Evolutionary conservation across 2,797 vertebrate species (phyloP).

Genomic region (Kryptopterus vitreolus): DNA sequence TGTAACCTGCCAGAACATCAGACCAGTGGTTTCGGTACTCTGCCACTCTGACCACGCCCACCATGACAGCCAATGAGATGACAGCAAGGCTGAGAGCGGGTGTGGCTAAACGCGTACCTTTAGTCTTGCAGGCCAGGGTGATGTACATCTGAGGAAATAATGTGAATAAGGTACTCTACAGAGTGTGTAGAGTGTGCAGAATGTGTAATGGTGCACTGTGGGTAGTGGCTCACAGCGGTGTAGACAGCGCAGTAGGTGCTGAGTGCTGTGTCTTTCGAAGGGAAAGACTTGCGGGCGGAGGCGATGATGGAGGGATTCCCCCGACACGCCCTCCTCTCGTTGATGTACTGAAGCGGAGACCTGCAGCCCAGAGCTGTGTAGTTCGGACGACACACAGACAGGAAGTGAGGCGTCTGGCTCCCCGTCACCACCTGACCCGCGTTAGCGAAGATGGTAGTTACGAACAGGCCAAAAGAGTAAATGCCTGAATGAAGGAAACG

Average conservation of each 20-base stretch:
- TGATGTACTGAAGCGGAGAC: conserved; percentile 82
- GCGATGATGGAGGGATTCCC: conserved; percentile 83
- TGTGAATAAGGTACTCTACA: no score
- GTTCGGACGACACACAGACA: conserved; percentile 88
- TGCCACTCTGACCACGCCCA: conserved; percentile 85
- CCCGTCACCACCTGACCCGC: conserved; percentile 93
- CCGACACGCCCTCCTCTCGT: conserved; percentile 76
- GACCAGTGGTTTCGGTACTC: conserved; percentile 93
- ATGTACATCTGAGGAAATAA: conserved; percentile 82
- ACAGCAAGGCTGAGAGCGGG: conserved; percentile 84
- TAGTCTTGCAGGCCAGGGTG: conserved; percentile 83
- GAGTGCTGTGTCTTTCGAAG: conserved; percentile 88
- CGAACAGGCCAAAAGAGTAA: conserved; percentile 90
- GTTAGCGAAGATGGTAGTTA: conserved; percentile 91
- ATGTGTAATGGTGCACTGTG: conserved; percentile 1
- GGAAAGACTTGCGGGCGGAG: conserved; percentile 87
- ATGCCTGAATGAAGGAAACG: conserved; percentile 71
- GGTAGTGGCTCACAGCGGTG: conserved; percentile 75
- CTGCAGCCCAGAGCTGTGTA: conserved; percentile 88
- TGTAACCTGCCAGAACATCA: conserved; percentile 84
- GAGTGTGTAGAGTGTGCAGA: neutral
- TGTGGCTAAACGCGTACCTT: conserved; percentile 88
- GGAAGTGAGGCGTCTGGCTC: conserved; percentile 88
- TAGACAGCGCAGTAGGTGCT: conserved; percentile 88
- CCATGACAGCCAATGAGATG: conserved; percentile 84